Conservation (phyloP, 2,888 invertebrate species). For the Lathronympha strigana region DNA sequence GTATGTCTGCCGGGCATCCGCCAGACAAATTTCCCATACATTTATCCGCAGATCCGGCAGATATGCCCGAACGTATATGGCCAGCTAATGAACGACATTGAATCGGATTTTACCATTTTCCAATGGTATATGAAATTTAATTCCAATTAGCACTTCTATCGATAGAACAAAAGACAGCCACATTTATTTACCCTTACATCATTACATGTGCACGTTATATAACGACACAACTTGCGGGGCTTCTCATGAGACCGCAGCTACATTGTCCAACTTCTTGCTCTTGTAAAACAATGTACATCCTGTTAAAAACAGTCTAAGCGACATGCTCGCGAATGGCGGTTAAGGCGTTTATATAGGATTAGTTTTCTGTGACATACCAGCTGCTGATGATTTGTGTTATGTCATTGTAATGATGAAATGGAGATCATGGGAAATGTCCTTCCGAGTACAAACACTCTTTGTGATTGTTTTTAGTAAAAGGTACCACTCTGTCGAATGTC, state of each 20-base stretch:
- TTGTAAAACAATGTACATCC: conserved; percentile 36
- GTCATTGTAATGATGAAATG: conserved; percentile 32
- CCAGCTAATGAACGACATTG: too few species aligned
- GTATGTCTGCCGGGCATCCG: too few species aligned
- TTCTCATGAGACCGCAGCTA: conserved; percentile 66
- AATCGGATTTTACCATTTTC: too few species aligned
- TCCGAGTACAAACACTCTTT: conserved; percentile 21
- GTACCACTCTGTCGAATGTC: too few species aligned
- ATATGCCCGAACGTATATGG: too few species aligned
- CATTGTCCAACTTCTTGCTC: conserved; percentile 65
- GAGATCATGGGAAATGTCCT: conserved; percentile 30
- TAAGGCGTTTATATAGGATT: not conserved
- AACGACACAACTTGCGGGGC: conserved; percentile 68
- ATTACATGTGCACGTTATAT: conserved; percentile 58
- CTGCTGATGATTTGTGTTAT: conserved; percentile 40
- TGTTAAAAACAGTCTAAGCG: not conserved
- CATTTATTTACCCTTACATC: conserved; percentile 50
- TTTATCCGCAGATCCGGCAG: too few species aligned
- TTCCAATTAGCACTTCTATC: not conserved
- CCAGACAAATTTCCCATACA: too few species aligned
- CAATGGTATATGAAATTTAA: not conserved
- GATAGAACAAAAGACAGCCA: not conserved
- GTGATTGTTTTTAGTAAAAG: too few species aligned
- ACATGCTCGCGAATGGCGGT: not conserved
- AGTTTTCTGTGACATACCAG: conserved; percentile 52